Evolutionary conservation across 2,797 vertebrate species (phyloP).

Genomic region (Heliangelus exortis): DNA sequence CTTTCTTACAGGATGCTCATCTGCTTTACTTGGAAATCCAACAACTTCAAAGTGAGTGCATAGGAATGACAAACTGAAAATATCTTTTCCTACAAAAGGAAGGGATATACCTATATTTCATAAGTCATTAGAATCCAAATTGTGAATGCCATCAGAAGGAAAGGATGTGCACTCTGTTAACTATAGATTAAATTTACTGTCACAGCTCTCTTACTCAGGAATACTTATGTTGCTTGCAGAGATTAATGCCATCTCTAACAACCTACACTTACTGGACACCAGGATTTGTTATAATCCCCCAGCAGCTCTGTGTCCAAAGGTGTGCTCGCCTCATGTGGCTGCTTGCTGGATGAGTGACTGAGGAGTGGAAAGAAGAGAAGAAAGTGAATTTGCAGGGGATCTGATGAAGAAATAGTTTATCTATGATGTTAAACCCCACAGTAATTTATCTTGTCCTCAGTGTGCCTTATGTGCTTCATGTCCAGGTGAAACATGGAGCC

Average conservation of each 20-base stretch:
- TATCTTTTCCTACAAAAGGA: background rate
- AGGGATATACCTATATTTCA: background rate
- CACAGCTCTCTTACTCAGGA: background rate
- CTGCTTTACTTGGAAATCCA: background rate
- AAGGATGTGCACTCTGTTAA: background rate
- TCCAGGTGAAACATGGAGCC: background rate
- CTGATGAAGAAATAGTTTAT: background rate
- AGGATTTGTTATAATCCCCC: background rate
- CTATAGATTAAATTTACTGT: slow-evolving; percentile 6
- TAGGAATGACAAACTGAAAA: background rate
- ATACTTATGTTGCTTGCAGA: background rate
- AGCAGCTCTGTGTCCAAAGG: background rate
- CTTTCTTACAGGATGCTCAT: background rate
- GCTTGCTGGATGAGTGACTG: background rate
- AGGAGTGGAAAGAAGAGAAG: background rate
- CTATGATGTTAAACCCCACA: background rate
- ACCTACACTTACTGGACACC: background rate
- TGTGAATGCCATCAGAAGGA: background rate
- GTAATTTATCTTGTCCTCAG: background rate
- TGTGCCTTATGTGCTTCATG: background rate
- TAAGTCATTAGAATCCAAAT: background rate
- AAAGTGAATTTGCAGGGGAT: background rate
- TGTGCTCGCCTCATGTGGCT: rapidly evolving
- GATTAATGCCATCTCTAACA: background rate
- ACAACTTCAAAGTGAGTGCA: background rate